Base-by-base conservation (phyloP, 2,888 invertebrate species). In the Orchestes rusci region DNA sequence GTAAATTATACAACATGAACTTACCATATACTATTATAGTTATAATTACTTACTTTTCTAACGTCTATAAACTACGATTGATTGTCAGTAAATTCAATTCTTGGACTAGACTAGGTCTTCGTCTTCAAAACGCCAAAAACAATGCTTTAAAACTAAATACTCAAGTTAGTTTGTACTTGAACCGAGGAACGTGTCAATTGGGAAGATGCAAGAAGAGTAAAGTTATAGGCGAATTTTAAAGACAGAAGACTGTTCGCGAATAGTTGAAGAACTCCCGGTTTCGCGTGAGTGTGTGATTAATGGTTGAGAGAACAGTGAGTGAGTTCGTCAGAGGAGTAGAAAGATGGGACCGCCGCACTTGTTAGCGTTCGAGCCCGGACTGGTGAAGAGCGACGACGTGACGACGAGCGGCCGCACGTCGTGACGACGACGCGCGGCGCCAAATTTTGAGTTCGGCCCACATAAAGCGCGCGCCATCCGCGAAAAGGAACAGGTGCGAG, bases 281-380 rank as follows among this genome's bases (percentile, higher is more conserved):
- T 28, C 45, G 45, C 45, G 45, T 32, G 46, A 39, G 34, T 39
- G 23, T 39, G 45, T 49, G 45, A 32, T 49, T 39, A 37, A 41
- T 23, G 23, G 10, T 23, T 23, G 23, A 23, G 23, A 43, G 45
- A 45, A 43, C 44, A 41, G 48, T 45, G 42, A 45, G 45, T 44
- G 45, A 49, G 45, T 49, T 43, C 49, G 48, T 48, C 48, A 48
- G 59, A 60, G 62, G 64, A 52, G 54, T 19, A 53, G 55, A 54
- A 56, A 61, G 62, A 66, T 62, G 60, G 62, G 76, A 76, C 59
- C 76, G 68, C 77, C 76, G 77, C 64, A 77, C 73, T 72, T 71
- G 66, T 53, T 73, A 73, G 64, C 71, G 74, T 54, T 70, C 72
- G 57, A 75, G 70, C 64, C 76, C 66, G 74, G 73, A 56, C 74